Conservation (phyloP, 2,797 vertebrate species). For the Halcyon badia region DNA sequence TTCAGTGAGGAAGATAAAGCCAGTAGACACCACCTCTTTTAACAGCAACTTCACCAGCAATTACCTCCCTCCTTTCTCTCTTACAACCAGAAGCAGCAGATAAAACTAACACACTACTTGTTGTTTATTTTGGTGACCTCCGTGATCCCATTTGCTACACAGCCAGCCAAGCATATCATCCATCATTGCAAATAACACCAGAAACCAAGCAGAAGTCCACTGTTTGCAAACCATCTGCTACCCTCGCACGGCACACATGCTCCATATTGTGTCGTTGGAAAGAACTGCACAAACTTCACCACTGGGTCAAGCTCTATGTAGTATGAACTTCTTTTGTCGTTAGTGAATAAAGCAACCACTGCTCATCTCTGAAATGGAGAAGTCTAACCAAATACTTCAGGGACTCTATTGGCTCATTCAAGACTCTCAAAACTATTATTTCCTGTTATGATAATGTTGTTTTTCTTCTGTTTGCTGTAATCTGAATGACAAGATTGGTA, state of each 20-base stretch:
- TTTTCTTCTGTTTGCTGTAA: not conserved
- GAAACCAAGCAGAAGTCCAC: not conserved
- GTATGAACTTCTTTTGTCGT: not conserved
- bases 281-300: not conserved
- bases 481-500: not conserved
- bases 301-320: not conserved
- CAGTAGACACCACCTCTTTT: not conserved
- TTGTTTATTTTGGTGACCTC: slow-evolving; percentile 33
- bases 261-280: not conserved
- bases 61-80: not conserved
- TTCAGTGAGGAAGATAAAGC: not conserved
- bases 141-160: not conserved
- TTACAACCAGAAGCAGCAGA: not conserved
- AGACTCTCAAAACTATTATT: not conserved
- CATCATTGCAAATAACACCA: not conserved
- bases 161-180: not conserved
- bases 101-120: not conserved
- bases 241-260: not conserved
- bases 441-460: not conserved
- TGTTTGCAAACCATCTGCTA: not conserved
- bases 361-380: not conserved
- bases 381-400: not conserved
- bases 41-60: not conserved
- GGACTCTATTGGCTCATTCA: not conserved
- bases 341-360: not conserved